phyloP scores from a whole-genome alignment of 1,140 invertebrate species.

The Drosophila parvula region DNA sequence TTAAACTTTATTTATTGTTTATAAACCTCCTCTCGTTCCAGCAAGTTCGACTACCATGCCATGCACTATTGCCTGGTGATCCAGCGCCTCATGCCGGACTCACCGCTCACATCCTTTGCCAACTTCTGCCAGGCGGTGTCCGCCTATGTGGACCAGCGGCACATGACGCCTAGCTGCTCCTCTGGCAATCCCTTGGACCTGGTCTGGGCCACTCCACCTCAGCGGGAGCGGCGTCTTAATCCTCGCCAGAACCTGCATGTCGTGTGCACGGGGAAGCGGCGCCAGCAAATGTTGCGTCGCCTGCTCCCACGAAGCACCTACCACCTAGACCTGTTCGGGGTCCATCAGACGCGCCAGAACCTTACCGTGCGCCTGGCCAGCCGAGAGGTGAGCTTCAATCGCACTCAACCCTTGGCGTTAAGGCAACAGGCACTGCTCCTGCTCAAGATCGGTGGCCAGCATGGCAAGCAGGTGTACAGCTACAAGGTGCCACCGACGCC shows the following conservation, averaged over 20 bases:
- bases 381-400: slow-evolving; percentile 69
- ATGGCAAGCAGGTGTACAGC: slow-evolving; percentile 76
- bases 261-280: slow-evolving; percentile 74
- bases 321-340: slow-evolving; percentile 73
- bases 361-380: slow-evolving; percentile 70
- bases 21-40: not conserved
- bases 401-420: slow-evolving; percentile 68
- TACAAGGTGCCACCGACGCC: slow-evolving; percentile 71
- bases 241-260: slow-evolving; percentile 66
- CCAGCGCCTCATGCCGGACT: slow-evolving; percentile 20
- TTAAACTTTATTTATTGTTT: not conserved
- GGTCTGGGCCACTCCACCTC: slow-evolving; percentile 64
- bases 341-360: slow-evolving; percentile 74
- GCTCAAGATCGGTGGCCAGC: slow-evolving; percentile 71
- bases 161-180: slow-evolving; percentile 28
- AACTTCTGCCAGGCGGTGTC: slow-evolving; percentile 76
- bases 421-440: slow-evolving; percentile 60
- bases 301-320: slow-evolving; percentile 70
- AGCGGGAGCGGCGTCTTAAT: slow-evolving; percentile 66
- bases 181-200: slow-evolving; percentile 55
- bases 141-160: slow-evolving; percentile 55
- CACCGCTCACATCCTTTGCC: slow-evolving; percentile 4
- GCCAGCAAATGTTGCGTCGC: slow-evolving; percentile 65
- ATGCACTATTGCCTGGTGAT: slow-evolving; percentile 82
- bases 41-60: slow-evolving; percentile 79